Conservation (phyloP, 2,888 invertebrate genomes). For the Lissonota sp. region DNA sequence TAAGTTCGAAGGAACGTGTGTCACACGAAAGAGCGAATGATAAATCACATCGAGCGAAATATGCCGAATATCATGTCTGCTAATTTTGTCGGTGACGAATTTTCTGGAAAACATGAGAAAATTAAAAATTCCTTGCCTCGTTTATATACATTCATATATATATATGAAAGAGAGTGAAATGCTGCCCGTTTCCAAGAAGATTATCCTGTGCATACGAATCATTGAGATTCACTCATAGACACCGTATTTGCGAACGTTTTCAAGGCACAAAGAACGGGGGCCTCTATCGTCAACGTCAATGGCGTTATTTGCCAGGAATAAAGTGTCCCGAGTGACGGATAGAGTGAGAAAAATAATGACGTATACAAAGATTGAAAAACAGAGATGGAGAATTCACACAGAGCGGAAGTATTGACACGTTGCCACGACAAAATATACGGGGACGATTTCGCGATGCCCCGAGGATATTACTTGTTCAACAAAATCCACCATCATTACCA, state of each 20-base stretch:
- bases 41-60: no score
- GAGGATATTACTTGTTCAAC: conserved; percentile 32
- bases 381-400: conserved; percentile 38
- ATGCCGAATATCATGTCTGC: no score
- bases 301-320: conserved; percentile 75
- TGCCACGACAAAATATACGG: conserved; percentile 32
- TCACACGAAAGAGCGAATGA: no score
- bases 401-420: conserved; percentile 61
- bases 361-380: neutral
- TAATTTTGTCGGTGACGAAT: no score
- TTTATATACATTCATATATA: neutral
- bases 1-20: no score
- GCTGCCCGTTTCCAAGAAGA: conserved; percentile 46
- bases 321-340: conserved; percentile 57
- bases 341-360: conserved; percentile 1
- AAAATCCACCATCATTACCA: conserved; percentile 48
- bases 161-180: neutral
- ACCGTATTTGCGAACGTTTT: conserved; percentile 50
- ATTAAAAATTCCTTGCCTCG: neutral
- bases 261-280: conserved; percentile 13
- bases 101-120: neutral
- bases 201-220: conserved; percentile 23
- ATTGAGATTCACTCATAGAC: conserved; percentile 28
- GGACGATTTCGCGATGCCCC: conserved; percentile 50
- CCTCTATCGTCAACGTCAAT: conserved; percentile 52